Conservation (phyloP, 2,797 vertebrate species). For the Sebastes minor region DNA sequence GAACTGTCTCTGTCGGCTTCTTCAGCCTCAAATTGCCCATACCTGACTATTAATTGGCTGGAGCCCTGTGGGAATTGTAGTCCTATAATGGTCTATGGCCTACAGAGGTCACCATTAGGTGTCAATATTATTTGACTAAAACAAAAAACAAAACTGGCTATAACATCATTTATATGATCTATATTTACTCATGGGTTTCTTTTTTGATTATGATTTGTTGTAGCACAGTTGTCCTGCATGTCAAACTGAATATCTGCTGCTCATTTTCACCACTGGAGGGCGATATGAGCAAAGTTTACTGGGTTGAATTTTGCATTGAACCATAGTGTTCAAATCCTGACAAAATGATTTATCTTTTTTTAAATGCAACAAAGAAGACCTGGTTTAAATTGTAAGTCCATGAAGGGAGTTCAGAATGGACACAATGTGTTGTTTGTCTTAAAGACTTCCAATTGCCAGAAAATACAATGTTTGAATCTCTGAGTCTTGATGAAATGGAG, state of each 20-base stretch:
- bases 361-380: background rate
- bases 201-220: slow-evolving; percentile 13
- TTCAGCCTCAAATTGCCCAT: background rate
- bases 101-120: background rate
- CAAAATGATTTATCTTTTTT: background rate
- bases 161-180: background rate
- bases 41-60: background rate
- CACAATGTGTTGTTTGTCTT: background rate
- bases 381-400: background rate
- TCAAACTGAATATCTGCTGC: background rate
- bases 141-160: too few relatives aligned
- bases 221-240: background rate
- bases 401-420: background rate
- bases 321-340: background rate
- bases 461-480: background rate
- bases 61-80: background rate
- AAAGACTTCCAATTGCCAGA: background rate
- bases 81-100: background rate
- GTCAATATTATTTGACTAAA: background rate
- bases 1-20: background rate
- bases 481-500: background rate
- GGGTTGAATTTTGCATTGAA: background rate
- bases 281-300: background rate
- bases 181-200: slow-evolving; percentile 5
- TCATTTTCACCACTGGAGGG: slow-evolving; percentile 53